Evolutionary conservation across 2,797 vertebrate species (phyloP), one percentile per base, ranked within the genome.

Genomic region (Cirrhinus mrigala): DNA sequence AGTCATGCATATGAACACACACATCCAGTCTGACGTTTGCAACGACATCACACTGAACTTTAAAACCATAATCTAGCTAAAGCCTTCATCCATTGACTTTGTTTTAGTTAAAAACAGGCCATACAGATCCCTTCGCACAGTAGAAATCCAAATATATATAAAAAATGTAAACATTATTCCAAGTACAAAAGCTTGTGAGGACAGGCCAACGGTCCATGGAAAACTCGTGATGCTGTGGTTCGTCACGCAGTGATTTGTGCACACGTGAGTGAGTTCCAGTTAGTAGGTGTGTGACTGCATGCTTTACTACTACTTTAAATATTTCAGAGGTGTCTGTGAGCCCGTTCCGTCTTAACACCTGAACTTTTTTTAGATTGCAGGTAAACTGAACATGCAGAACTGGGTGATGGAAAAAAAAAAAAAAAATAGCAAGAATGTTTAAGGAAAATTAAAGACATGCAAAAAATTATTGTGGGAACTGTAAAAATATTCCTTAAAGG

Each of bases 81-180:
- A 76, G 10, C 73, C 46, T 83, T 16, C 14, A 75, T 56, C 56
- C 44, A 50, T 60, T 24, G 60, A 76, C 82, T 77, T 70, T 37
- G n/a, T 56, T 75, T 16, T 29, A 74, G 58, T 64, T 83, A 71
- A 86, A 48, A 85, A 52, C 46, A 79, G 58, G 83, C 37, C 76
- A 76, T 54, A 60, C 27, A 68, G 44, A 66, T 54, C 20, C 60
- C 44, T 70, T 78, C 50, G 14, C 64, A 83, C 74, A 80, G 69
- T 84, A 85, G 52, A 87, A 85, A 76, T 73, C 33, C 70, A 79
- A 64, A 66, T 37, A 71, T 64, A 40, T 76, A 75, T 81, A 84
- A 62, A 86, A 84, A 88, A 87, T 88, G 89, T 88, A 90, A 88
- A 90, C 89, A 90, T 88, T 86, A 29, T 69, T 71, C 62, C 82